Conservation (phyloP, 2,113 vertebrate species). For the Panthera leo region DNA sequence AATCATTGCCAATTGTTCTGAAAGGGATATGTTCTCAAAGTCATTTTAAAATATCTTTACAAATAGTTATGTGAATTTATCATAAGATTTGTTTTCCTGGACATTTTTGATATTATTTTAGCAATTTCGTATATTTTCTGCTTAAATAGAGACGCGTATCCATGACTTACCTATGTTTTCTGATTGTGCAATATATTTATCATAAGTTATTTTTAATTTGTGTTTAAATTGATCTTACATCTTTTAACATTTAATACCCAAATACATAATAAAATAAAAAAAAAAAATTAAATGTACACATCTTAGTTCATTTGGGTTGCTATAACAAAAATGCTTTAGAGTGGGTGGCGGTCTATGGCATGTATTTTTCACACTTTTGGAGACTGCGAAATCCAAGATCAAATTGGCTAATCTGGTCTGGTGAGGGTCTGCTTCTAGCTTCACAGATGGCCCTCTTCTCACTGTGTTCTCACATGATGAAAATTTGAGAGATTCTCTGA, state of each 20-base stretch:
- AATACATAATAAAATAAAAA: neutral
- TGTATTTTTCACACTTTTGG: neutral
- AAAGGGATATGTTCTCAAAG: neutral
- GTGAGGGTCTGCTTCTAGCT: neutral
- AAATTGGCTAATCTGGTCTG: neutral
- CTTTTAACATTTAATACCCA: neutral
- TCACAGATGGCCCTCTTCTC: neutral
- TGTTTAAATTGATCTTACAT: neutral
- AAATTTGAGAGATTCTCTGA: neutral
- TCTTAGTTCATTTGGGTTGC: neutral
- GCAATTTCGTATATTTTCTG: neutral
- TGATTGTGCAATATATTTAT: neutral
- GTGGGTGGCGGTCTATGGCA: neutral
- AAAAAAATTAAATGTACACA: neutral
- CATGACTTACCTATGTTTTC: neutral
- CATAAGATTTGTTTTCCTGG: neutral
- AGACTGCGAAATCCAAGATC: neutral
- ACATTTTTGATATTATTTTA: conserved; percentile 8
- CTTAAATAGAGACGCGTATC: neutral
- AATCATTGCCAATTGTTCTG: neutral
- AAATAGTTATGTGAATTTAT: neutral
- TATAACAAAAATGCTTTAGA: neutral
- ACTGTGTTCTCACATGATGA: too few species aligned
- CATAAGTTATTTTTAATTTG: neutral
- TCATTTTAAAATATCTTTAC: neutral